phyloP scores from a whole-genome alignment of 2,888 invertebrate species.

The Monoplex corrugatus region DNA sequence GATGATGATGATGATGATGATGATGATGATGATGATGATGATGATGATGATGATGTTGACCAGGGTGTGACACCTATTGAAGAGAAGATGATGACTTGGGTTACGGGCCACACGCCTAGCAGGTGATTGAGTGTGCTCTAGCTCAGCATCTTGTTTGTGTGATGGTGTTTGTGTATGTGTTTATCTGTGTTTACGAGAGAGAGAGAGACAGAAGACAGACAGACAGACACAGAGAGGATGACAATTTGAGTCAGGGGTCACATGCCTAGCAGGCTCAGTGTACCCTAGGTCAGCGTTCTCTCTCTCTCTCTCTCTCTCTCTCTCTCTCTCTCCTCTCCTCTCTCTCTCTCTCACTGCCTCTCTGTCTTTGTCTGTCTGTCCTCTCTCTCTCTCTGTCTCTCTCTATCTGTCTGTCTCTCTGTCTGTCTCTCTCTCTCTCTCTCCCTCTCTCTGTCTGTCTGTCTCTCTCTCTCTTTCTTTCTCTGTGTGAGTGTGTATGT shows the following conservation, averaged over 20 bases:
- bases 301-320: constrained; percentile 6
- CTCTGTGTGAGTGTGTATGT: too few species aligned
- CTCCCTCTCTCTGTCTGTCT: too few species aligned
- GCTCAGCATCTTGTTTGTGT: too few species aligned
- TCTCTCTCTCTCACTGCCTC: background rate
- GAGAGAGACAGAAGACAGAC: background rate
- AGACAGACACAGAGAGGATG: background rate
- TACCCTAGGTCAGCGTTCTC: background rate
- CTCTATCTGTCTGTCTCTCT: background rate
- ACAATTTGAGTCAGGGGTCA: too few species aligned
- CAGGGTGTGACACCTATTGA: too few species aligned
- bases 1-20: constrained; percentile 33
- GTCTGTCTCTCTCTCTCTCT: too few species aligned
- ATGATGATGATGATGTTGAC: constrained; percentile 12
- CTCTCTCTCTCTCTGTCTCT: background rate
- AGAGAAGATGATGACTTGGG: too few species aligned
- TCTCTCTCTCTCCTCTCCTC: background rate
- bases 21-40: constrained; percentile 33
- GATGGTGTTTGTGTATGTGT: too few species aligned
- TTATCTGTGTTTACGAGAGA: too few species aligned
- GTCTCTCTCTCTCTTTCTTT: too few species aligned
- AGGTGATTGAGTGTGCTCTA: too few species aligned
- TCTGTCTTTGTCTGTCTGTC: background rate
- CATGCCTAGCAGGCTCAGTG: background rate
- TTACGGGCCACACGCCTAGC: too few species aligned